Percentiles rank a stretch among this genome's conserved stretches.
Evolutionary conservation across 2,888 invertebrate genomes (phyloP).

Genomic region (Mythimna vitellina): DNA sequence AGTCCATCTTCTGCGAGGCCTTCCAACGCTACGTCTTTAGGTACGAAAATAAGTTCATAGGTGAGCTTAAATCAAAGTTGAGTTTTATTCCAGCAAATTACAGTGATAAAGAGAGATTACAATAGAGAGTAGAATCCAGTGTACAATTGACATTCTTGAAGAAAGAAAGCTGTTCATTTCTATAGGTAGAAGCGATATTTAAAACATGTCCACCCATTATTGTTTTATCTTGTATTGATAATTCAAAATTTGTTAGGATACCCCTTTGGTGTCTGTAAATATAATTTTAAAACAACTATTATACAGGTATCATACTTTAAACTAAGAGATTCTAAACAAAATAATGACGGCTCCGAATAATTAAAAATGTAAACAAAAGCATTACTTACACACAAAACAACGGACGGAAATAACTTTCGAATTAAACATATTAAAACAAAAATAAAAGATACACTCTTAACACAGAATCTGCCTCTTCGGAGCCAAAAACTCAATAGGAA

Average conservation of each 20-base stretch:
- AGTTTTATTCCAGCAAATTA: too few relatives aligned
- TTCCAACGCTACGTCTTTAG: too few relatives aligned
- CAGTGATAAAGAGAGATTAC: too few relatives aligned
- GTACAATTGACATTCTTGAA: too few relatives aligned
- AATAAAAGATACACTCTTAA: slow-evolving; percentile 11
- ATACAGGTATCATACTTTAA: slow-evolving; percentile 48
- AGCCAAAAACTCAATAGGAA: slow-evolving; percentile 82
- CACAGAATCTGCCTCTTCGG: slow-evolving; percentile 44
- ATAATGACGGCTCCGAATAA: slow-evolving; percentile 48
- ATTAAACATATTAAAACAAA: slow-evolving; percentile 48
- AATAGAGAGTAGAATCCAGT: too few relatives aligned
- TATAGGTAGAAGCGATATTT: too few relatives aligned
- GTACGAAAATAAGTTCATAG: too few relatives aligned
- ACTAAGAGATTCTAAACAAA: slow-evolving; percentile 44
- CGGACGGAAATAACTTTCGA: slow-evolving; percentile 71
- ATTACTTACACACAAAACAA: slow-evolving; percentile 65
- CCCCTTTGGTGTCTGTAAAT: slow-evolving; percentile 60
- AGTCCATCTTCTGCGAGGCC: too few relatives aligned
- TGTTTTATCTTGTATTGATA: background rate
- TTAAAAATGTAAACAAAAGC: slow-evolving; percentile 42
- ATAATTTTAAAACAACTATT: slow-evolving; percentile 37
- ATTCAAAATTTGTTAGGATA: slow-evolving; percentile 44
- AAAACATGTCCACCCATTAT: too few relatives aligned
- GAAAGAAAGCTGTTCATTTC: too few relatives aligned
- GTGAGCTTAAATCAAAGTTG: too few relatives aligned